Conservation (phyloP, 2,797 vertebrate genomes). For the Emys orbicularis region DNA sequence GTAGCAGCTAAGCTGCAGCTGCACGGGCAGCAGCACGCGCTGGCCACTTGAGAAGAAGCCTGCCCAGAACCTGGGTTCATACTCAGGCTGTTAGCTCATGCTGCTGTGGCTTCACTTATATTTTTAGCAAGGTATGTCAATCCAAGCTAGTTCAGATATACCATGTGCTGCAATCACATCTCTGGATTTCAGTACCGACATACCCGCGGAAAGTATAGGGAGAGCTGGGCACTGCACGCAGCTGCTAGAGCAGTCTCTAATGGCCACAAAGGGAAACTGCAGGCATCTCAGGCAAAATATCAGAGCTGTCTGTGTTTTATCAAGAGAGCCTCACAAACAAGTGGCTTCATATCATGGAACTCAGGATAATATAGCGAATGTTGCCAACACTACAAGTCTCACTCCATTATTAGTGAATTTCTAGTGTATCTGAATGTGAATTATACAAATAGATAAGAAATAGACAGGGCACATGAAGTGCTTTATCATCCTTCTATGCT, state of each 20-base stretch:
- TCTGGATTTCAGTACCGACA: too few species aligned
- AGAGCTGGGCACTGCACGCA: background rate
- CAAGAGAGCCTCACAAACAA: background rate
- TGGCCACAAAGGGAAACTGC: background rate
- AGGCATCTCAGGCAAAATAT: background rate
- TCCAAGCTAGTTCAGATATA: too few species aligned
- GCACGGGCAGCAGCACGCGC: too few species aligned
- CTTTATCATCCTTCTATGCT: background rate
- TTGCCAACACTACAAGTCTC: background rate
- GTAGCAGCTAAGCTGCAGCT: too few species aligned
- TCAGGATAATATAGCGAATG: background rate
- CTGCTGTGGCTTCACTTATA: too few species aligned
- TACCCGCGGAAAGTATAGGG: too few species aligned
- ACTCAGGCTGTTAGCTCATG: too few species aligned
- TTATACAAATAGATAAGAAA: background rate
- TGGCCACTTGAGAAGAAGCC: too few species aligned
- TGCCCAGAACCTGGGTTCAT: too few species aligned
- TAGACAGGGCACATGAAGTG: background rate
- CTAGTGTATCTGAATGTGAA: background rate
- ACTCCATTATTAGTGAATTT: background rate
- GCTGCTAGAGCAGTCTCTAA: background rate
- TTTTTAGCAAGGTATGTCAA: too few species aligned
- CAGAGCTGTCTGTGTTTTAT: background rate
- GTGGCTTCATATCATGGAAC: background rate
- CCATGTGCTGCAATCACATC: too few species aligned